These are phyloP conservation scores for Platyrinchus mystaceus DNA, from an alignment of 2,797 vertebrate genomes.

Conservation along the genomic window DNA sequence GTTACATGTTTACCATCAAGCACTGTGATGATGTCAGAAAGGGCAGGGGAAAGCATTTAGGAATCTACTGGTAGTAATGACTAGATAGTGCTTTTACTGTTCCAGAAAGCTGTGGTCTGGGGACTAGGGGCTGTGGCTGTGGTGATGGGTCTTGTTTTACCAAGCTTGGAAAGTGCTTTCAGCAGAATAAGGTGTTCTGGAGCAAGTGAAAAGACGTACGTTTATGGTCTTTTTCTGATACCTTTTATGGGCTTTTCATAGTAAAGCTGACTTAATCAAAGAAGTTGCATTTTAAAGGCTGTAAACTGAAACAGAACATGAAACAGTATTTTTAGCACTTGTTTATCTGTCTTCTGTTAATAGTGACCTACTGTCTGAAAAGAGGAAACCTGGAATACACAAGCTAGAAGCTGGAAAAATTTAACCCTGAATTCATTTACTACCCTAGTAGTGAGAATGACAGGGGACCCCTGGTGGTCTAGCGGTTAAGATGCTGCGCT, in stretches of 20 bases:
- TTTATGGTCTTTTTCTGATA: neutral
- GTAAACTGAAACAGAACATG: neutral
- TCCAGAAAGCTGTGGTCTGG: neutral
- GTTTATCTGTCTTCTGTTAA: neutral
- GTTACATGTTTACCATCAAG: neutral
- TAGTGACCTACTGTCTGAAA: neutral
- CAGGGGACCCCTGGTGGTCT: no score
- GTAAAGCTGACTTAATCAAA: neutral
- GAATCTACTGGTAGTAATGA: neutral
- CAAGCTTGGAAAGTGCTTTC: neutral
- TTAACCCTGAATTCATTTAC: neutral
- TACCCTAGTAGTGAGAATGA: neutral
- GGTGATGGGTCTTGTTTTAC: neutral
- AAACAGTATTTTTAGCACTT: neutral
- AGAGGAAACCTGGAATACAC: neutral
- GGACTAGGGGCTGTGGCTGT: neutral
- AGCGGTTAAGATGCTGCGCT: no score
- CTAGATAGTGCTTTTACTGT: neutral
- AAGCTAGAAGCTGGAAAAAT: neutral
- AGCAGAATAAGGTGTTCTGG: neutral
- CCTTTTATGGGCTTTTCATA: neutral
- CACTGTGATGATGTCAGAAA: neutral
- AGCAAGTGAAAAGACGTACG: neutral
- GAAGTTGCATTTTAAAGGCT: neutral
- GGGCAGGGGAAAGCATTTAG: neutral